Percentiles rank a stretch among this genome's conserved stretches.
phyloP scores from a whole-genome alignment of 1,140 invertebrate genomes.

The Drosophila orosa region DNA sequence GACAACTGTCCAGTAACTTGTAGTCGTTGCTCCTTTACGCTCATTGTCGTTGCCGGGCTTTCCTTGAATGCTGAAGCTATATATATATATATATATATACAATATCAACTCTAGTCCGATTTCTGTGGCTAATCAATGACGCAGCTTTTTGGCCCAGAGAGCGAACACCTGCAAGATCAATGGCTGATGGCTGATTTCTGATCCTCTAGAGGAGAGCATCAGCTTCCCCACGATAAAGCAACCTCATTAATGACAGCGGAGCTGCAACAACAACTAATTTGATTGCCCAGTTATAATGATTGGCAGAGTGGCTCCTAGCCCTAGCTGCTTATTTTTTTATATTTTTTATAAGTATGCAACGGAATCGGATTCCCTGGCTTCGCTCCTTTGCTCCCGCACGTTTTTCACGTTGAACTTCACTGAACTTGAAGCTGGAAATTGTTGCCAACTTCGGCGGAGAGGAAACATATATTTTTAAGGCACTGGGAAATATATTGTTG shows the following conservation, averaged over 20 bases:
- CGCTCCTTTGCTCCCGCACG: conserved; percentile 75
- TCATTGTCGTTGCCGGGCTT: conserved; percentile 15
- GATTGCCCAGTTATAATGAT: conserved; percentile 77
- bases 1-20: conserved; percentile 55
- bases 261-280: conserved; percentile 61
- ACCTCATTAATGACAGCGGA: conserved; percentile 64
- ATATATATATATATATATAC: background rate
- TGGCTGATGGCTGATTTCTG: conserved; percentile 15
- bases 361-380: conserved; percentile 25
- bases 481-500: conserved; percentile 16
- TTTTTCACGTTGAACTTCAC: conserved; percentile 81
- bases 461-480: conserved; percentile 29
- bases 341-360: conserved; percentile 1
- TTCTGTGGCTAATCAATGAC: conserved; percentile 72
- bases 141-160: conserved; percentile 55
- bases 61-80: conserved; percentile 5
- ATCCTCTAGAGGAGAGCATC: background rate
- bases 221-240: conserved; percentile 69
- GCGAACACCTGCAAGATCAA: conserved; percentile 71
- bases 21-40: conserved; percentile 32
- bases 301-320: conserved; percentile 25
- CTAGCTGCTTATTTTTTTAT: conserved; percentile 29
- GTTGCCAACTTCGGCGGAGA: conserved; percentile 30
- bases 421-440: conserved; percentile 77
- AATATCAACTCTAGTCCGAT: conserved; percentile 58